A percentile compares a stretch with the other conserved stretches of the same genome.
phyloP scores from a whole-genome alignment of 2,888 invertebrate genomes.

The Spilosoma lubricipeda region DNA sequence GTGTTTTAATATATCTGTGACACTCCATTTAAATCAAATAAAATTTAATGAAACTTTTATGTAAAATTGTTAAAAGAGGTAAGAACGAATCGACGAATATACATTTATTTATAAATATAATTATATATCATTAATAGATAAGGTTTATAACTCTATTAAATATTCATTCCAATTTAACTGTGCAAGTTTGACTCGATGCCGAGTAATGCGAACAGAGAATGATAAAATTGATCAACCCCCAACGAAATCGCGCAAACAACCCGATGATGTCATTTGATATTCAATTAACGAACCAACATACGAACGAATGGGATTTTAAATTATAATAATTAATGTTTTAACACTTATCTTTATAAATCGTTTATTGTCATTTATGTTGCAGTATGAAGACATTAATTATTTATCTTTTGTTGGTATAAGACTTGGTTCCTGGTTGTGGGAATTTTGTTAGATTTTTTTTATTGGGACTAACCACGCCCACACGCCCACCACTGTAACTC shows the following conservation, averaged over 20 bases:
- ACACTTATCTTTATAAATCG: slow-evolving; percentile 25
- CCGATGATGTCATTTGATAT: slow-evolving; percentile 48
- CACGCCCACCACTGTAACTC: too few relatives aligned
- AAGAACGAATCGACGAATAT: too few relatives aligned
- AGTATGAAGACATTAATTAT: neutral
- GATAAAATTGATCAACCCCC: slow-evolving; percentile 43
- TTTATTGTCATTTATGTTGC: neutral
- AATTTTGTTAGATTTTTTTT: neutral
- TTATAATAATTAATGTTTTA: slow-evolving; percentile 52
- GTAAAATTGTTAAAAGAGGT: too few relatives aligned
- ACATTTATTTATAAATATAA: too few relatives aligned
- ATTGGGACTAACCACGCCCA: too few relatives aligned
- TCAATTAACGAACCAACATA: slow-evolving; percentile 50
- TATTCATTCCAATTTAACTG: neutral
- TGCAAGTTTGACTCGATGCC: neutral
- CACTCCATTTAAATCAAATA: too few relatives aligned
- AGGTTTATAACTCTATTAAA: neutral
- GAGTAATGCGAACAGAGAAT: slow-evolving; percentile 9
- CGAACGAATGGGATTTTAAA: slow-evolving; percentile 54
- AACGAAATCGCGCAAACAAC: slow-evolving; percentile 40
- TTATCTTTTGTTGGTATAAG: neutral
- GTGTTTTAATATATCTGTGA: too few relatives aligned
- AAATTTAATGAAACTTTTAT: too few relatives aligned
- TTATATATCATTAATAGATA: neutral
- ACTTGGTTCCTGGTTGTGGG: neutral